Evolutionary conservation across 2,113 vertebrate genomes (phyloP).

Genomic region (Bos taurus): DNA sequence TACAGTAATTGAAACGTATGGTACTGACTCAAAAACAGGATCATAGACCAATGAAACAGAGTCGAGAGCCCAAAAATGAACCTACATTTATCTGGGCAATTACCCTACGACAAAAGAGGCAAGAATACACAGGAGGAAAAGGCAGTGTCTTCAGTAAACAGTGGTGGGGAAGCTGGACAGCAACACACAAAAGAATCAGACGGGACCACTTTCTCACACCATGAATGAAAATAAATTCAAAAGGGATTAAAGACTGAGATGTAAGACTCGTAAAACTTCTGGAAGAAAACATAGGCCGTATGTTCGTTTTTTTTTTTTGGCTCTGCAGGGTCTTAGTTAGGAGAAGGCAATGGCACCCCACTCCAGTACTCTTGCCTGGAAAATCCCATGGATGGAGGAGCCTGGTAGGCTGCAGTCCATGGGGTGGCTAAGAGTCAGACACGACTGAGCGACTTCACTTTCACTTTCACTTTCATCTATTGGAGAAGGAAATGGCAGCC

Average conservation of each 20-base stretch:
- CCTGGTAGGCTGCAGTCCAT: too few species aligned
- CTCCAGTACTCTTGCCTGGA: too few species aligned
- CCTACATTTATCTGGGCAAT: neutral
- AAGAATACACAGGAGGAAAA: neutral
- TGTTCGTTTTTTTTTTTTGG: neutral
- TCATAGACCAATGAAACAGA: neutral
- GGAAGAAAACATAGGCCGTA: neutral
- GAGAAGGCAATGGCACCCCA: too few species aligned
- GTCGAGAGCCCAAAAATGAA: neutral
- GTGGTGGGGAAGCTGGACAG: neutral
- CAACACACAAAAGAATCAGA: neutral
- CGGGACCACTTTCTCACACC: neutral
- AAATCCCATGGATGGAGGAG: too few species aligned
- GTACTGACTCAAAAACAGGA: neutral
- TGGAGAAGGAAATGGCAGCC: too few species aligned
- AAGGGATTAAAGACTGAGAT: neutral
- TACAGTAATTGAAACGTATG: neutral
- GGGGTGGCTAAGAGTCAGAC: too few species aligned
- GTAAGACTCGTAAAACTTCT: neutral
- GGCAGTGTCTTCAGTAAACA: neutral
- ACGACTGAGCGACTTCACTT: too few species aligned
- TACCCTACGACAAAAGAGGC: neutral
- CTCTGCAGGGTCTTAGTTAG: neutral
- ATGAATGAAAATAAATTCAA: neutral
- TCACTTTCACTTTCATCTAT: too few species aligned